A percentile compares a stretch with the other conserved stretches of the same genome.
These are phyloP conservation scores for Microplitis deprimator DNA, from an alignment of 2,888 invertebrate genomes.

Conservation along the genomic window DNA sequence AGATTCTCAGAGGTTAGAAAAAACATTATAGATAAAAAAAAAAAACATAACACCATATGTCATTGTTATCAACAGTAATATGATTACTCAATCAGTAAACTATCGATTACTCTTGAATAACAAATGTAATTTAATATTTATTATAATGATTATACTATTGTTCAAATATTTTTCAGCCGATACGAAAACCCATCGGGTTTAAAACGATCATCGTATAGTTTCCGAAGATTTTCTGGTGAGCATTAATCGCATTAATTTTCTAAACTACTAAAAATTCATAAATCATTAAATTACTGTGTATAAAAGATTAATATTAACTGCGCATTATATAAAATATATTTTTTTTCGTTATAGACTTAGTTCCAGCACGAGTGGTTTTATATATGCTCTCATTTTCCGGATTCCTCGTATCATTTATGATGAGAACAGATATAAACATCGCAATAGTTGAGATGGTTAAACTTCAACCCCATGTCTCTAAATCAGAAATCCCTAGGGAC, in stretches of 20 bases:
- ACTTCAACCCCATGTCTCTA: constrained; percentile 53
- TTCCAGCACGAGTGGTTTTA: constrained; percentile 80
- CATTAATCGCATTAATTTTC: background rate
- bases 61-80: background rate
- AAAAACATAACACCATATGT: background rate
- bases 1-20: constrained; percentile 61
- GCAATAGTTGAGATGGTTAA: constrained; percentile 81
- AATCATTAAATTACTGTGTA: background rate
- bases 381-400: constrained; percentile 82
- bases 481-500: constrained; percentile 50
- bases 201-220: constrained; percentile 53
- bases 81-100: background rate
- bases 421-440: constrained; percentile 82
- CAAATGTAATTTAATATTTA: background rate
- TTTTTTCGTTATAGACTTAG: constrained; percentile 68
- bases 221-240: constrained; percentile 52
- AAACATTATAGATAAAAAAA: constrained; percentile 12
- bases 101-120: background rate
- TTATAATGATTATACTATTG: background rate
- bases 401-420: constrained; percentile 83
- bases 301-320: background rate
- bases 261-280: too few relatives aligned
- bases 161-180: constrained; percentile 47
- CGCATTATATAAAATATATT: background rate
- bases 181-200: constrained; percentile 59